These are phyloP conservation scores for Caenorhabditis latens DNA, from an alignment of 1,140 invertebrate genomes.

Conservation along the genomic window DNA sequence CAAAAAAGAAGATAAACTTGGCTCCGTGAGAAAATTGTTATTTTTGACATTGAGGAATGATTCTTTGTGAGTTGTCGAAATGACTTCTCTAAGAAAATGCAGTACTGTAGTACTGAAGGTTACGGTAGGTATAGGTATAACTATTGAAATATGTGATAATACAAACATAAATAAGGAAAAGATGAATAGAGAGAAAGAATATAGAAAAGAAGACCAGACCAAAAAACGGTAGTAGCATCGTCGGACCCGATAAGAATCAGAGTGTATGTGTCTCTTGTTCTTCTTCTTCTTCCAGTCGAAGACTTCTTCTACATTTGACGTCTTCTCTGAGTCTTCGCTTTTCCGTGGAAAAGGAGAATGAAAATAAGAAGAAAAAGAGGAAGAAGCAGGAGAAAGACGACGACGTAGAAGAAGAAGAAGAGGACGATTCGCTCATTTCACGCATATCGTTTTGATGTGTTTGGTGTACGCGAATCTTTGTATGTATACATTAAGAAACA, in stretches of 20 bases:
- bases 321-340: constrained; percentile 15
- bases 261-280: neutral
- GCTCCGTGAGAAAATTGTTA: too few relatives aligned
- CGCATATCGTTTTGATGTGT: constrained; percentile 55
- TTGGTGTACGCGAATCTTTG: constrained; percentile 45
- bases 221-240: constrained; percentile 36
- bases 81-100: too few relatives aligned
- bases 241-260: constrained; percentile 43
- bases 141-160: neutral
- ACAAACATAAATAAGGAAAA: neutral
- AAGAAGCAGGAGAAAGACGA: neutral
- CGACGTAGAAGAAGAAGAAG: neutral
- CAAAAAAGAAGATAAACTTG: too few relatives aligned
- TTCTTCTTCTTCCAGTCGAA: constrained; percentile 31
- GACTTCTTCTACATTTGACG: constrained; percentile 17
- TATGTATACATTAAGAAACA: constrained; percentile 54
- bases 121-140: neutral
- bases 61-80: too few relatives aligned
- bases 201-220: constrained; percentile 14
- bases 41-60: too few relatives aligned
- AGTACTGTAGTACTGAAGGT: too few relatives aligned
- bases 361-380: neutral
- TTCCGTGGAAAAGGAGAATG: neutral
- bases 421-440: constrained; percentile 43
- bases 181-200: neutral